Evolutionary conservation across 2,113 vertebrate species (phyloP).

Genomic region (Melanostigma gelatinosum): DNA sequence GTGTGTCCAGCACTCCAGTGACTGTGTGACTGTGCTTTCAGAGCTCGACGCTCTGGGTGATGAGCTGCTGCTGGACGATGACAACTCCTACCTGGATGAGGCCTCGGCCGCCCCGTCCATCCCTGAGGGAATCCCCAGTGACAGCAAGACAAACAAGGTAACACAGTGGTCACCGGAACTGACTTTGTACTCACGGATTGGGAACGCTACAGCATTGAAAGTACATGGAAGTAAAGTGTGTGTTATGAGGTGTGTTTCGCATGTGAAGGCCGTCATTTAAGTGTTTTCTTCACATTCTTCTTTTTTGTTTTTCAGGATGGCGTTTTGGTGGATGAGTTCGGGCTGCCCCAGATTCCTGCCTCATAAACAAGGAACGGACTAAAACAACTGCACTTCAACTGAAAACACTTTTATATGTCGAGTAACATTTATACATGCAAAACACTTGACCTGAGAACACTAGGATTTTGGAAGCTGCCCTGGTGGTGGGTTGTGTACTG

Average conservation of each 20-base stretch:
- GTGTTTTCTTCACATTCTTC: neutral
- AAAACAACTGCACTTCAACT: constrained; percentile 62
- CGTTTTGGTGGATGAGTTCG: constrained; percentile 97
- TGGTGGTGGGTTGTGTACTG: constrained; percentile 55
- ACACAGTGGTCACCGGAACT: neutral
- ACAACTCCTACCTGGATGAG: constrained; percentile 96
- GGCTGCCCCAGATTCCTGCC: constrained; percentile 96
- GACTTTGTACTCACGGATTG: neutral
- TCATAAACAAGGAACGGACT: constrained; percentile 80
- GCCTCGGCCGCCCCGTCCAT: constrained; percentile 92
- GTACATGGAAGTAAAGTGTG: neutral
- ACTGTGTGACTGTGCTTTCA: constrained; percentile 70
- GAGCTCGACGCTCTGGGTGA: constrained; percentile 96
- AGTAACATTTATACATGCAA: constrained; percentile 74
- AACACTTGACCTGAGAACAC: constrained; percentile 61
- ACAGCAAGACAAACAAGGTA: constrained; percentile 95
- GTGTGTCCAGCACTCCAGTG: neutral
- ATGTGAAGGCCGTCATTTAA: neutral
- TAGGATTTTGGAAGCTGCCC: constrained; percentile 46
- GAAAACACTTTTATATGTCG: constrained; percentile 77
- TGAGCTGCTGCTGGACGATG: constrained; percentile 95
- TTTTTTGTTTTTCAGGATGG: constrained; percentile 87
- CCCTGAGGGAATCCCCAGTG: constrained; percentile 92
- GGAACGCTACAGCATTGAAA: neutral
- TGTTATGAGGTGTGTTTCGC: neutral